Percentiles rank a stretch among this genome's conserved stretches.
phyloP scores from a whole-genome alignment of 2,888 invertebrate genomes.

The Tortrix viridana region DNA sequence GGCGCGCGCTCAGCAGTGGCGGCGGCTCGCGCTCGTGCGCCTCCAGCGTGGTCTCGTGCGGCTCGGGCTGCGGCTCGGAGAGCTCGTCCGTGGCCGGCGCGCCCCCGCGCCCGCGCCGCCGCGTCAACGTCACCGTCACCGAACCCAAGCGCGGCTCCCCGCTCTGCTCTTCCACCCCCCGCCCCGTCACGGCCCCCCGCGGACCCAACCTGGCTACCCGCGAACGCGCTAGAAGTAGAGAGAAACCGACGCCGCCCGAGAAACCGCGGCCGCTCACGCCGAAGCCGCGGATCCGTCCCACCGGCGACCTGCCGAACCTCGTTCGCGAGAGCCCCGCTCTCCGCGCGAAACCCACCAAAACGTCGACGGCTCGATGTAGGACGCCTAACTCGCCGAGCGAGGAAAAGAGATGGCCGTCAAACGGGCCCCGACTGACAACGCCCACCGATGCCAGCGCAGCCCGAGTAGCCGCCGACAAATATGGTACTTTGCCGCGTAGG shows the following conservation, averaged over 20 bases:
- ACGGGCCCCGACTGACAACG: conserved; percentile 68
- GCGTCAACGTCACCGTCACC: conserved; percentile 84
- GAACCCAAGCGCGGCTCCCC: conserved; percentile 82
- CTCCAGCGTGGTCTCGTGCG: conserved; percentile 90
- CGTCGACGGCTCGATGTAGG: conserved; percentile 84
- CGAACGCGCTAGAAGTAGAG: conserved; percentile 85
- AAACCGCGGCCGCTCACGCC: conserved; percentile 76
- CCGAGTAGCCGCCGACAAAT: conserved; percentile 86
- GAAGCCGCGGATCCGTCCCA: conserved; percentile 77
- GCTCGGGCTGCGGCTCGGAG: conserved; percentile 91
- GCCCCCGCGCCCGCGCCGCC: conserved; percentile 76
- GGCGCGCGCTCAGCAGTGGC: conserved; percentile 88
- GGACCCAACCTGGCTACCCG: conserved; percentile 81
- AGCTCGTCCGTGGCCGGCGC: conserved; percentile 88
- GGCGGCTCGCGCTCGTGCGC: conserved; percentile 89
- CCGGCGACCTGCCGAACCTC: conserved; percentile 81
- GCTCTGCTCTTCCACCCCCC: conserved; percentile 79
- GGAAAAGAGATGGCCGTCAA: conserved; percentile 88
- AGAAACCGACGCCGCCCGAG: conserved; percentile 81
- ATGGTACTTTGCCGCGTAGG: conserved; percentile 90
- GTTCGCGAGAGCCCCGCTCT: conserved; percentile 76
- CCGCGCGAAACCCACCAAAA: conserved; percentile 78
- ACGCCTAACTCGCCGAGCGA: conserved; percentile 87
- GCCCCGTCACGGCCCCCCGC: conserved; percentile 78
- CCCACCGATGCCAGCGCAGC: conserved; percentile 65